Evolutionary conservation across 2,113 vertebrate species (phyloP).

Genomic region (Barnardius zonarius): DNA sequence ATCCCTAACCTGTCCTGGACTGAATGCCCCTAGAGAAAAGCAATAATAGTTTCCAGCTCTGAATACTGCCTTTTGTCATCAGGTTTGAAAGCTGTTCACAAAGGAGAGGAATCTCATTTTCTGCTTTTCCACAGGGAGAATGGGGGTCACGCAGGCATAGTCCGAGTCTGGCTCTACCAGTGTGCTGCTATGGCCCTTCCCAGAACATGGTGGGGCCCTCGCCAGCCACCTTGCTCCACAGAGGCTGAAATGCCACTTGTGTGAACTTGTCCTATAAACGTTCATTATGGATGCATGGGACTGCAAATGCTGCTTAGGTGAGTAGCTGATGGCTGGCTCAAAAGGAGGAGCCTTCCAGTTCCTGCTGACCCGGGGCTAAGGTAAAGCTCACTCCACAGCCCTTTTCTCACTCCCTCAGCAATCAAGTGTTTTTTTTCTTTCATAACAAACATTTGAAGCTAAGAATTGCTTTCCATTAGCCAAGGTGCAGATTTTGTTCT

Average conservation of each 20-base stretch:
- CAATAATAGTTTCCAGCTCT: conserved; percentile 49
- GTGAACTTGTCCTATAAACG: not conserved
- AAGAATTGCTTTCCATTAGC: not conserved
- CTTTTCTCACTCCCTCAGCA: not conserved
- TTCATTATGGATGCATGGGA: not conserved
- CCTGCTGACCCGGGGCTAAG: not conserved
- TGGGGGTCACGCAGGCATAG: not conserved
- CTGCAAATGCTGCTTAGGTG: not conserved
- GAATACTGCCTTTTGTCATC: conserved; percentile 57
- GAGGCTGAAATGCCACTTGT: not conserved
- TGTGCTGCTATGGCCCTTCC: not conserved
- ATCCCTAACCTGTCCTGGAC: conserved; percentile 29
- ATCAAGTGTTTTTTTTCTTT: not conserved
- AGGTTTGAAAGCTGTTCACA: conserved; percentile 55
- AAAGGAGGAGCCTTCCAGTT: not conserved
- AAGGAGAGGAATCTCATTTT: conserved; percentile 62
- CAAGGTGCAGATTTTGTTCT: conserved; percentile 8
- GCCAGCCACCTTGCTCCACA: not conserved
- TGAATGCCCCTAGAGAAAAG: conserved; percentile 45
- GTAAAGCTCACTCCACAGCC: not conserved
- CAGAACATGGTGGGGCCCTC: not conserved
- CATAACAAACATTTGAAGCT: not conserved
- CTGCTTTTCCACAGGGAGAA: conserved; percentile 47
- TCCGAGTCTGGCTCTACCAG: not conserved
- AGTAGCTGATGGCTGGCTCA: not conserved